Conservation (phyloP, 1,140 invertebrate species). For the Acromyrmex echinatior region DNA sequence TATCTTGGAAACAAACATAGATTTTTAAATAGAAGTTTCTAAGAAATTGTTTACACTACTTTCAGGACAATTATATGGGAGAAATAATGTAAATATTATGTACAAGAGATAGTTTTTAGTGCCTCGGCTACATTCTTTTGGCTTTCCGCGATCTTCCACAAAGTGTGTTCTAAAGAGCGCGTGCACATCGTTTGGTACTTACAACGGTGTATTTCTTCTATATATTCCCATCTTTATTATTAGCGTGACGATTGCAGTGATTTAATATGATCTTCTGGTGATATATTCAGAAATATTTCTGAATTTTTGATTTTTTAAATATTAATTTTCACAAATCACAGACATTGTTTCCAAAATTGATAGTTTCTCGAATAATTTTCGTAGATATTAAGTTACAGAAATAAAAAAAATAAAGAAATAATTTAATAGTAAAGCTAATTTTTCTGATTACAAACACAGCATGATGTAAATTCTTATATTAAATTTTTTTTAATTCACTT, state of each 20-base stretch:
- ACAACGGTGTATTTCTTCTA: not conserved
- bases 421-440: not conserved
- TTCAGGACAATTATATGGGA: slow-evolving; percentile 59
- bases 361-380: not conserved
- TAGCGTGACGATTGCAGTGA: slow-evolving; percentile 4
- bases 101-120: slow-evolving; percentile 78
- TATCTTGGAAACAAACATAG: slow-evolving; percentile 49
- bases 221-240: slow-evolving; percentile 1
- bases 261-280: not conserved
- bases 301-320: slow-evolving; percentile 25
- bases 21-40: slow-evolving; percentile 19
- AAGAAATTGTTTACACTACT: slow-evolving; percentile 16
- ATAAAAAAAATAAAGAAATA: too few relatives aligned
- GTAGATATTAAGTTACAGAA: not conserved
- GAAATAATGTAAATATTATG: slow-evolving; percentile 75
- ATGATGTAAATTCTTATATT: slow-evolving; percentile 11
- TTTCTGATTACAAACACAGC: slow-evolving; percentile 11
- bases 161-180: not conserved
- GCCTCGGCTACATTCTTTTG: slow-evolving; percentile 75
- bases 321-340: slow-evolving; percentile 32
- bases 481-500: not conserved
- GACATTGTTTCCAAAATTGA: not conserved
- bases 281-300: slow-evolving; percentile 19
- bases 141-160: not conserved
- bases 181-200: not conserved